phyloP scores from a whole-genome alignment of 2,797 vertebrate species.

The Periparus ater region DNA sequence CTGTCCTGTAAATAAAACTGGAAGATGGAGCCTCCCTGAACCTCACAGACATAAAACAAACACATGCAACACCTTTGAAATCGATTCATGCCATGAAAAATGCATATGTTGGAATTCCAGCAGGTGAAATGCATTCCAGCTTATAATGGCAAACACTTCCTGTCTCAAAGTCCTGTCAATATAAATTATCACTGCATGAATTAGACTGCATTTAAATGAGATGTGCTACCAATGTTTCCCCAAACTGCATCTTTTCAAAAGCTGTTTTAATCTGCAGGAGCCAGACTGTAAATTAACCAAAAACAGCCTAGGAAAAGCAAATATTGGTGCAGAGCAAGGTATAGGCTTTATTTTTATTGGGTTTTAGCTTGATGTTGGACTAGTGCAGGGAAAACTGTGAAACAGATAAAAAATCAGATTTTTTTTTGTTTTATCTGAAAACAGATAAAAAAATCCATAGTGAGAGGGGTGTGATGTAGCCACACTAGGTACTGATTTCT shows the following conservation, averaged over 20 bases:
- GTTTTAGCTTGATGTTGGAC: neutral
- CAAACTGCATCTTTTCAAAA: neutral
- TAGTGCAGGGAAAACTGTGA: neutral
- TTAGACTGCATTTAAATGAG: neutral
- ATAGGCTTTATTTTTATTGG: neutral
- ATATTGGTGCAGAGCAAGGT: neutral
- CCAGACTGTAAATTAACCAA: neutral
- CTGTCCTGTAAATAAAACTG: neutral
- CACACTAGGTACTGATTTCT: neutral
- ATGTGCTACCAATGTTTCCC: neutral
- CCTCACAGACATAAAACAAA: neutral
- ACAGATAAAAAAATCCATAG: neutral
- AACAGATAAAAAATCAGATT: neutral
- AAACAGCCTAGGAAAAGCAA: neutral
- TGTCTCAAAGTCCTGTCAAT: neutral
- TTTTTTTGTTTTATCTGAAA: too few relatives aligned
- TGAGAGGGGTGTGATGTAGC: neutral
- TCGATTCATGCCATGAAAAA: neutral
- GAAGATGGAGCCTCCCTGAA: neutral
- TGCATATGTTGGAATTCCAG: neutral
- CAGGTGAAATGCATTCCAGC: neutral
- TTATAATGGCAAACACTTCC: neutral
- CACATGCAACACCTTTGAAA: neutral
- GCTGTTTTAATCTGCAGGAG: neutral
- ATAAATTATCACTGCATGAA: neutral